These are phyloP conservation scores for Leucoma salicis DNA, from an alignment of 2,888 invertebrate species.

Conservation along the genomic window DNA sequence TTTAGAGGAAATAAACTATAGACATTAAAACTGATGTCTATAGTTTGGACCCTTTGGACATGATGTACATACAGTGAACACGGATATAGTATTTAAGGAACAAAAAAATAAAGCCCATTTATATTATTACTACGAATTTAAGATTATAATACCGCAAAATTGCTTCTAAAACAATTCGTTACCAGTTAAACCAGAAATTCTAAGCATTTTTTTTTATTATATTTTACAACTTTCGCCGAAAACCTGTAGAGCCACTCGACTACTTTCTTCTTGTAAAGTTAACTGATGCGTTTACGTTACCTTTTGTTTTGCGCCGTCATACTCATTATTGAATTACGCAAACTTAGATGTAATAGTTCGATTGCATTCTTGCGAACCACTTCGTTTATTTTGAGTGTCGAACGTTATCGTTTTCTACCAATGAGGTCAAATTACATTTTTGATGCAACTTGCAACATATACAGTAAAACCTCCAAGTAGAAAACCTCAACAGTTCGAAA, in stretches of 20 bases:
- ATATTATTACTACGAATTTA: neutral
- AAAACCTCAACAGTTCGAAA: too few relatives aligned
- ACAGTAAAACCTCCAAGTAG: too few relatives aligned
- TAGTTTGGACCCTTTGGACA: too few relatives aligned
- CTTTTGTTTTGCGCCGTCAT: slow-evolving; percentile 43
- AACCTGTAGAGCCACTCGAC: slow-evolving; percentile 31
- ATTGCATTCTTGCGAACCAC: too few relatives aligned
- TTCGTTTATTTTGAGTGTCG: too few relatives aligned
- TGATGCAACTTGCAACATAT: too few relatives aligned
- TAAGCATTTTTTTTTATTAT: slow-evolving; percentile 22
- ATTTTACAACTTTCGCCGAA: slow-evolving; percentile 40
- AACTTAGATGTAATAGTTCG: slow-evolving; percentile 33
- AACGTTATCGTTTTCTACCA: too few relatives aligned
- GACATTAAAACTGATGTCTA: too few relatives aligned
- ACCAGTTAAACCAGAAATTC: slow-evolving; percentile 24
- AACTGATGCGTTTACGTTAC: slow-evolving; percentile 33
- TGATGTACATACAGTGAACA: too few relatives aligned
- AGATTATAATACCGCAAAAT: slow-evolving; percentile 15
- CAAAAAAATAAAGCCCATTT: neutral
- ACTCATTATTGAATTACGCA: slow-evolving; percentile 40
- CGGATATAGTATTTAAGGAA: too few relatives aligned
- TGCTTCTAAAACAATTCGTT: slow-evolving; percentile 24
- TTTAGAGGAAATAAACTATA: too few relatives aligned
- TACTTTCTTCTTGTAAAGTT: slow-evolving; percentile 35
- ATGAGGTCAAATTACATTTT: too few relatives aligned